Percentiles rank a stretch among this genome's conserved stretches.
Conservation (phyloP, 2,113 vertebrate species). For the Strix uralensis region DNA sequence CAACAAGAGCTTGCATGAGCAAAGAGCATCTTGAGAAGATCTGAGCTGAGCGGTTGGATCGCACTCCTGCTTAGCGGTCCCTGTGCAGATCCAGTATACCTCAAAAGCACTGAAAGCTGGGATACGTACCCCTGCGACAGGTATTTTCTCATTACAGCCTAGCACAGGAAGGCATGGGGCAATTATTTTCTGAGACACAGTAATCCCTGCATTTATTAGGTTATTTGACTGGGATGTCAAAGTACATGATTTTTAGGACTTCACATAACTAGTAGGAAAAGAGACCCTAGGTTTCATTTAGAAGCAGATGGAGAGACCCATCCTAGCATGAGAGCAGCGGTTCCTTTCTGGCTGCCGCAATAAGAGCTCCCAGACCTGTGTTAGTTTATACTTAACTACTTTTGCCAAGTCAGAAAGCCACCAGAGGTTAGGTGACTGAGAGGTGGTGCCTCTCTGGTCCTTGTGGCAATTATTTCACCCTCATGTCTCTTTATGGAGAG, state of each 20-base stretch:
- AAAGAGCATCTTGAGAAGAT: neutral
- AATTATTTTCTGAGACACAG: neutral
- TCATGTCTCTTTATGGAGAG: accelerated
- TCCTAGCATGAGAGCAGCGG: accelerated
- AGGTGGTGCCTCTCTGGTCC: neutral
- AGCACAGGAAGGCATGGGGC: neutral
- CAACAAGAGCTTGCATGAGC: neutral
- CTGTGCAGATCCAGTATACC: neutral
- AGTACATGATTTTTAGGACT: neutral
- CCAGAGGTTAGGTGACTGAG: neutral
- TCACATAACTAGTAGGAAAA: neutral
- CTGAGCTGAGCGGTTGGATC: neutral
- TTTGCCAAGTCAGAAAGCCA: neutral
- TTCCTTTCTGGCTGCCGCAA: neutral
- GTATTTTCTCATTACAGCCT: neutral
- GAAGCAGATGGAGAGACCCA: neutral
- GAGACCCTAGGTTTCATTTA: neutral
- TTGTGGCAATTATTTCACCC: neutral
- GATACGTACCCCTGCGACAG: accelerated
- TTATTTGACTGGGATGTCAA: neutral
- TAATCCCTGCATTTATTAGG: neutral
- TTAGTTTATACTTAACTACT: neutral
- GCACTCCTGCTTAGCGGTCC: accelerated
- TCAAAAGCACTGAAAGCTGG: neutral
- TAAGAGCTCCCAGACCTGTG: neutral